These are phyloP conservation scores for Peromyscus maniculatus DNA, from an alignment of 2,113 vertebrate species.

Conservation along the genomic window DNA sequence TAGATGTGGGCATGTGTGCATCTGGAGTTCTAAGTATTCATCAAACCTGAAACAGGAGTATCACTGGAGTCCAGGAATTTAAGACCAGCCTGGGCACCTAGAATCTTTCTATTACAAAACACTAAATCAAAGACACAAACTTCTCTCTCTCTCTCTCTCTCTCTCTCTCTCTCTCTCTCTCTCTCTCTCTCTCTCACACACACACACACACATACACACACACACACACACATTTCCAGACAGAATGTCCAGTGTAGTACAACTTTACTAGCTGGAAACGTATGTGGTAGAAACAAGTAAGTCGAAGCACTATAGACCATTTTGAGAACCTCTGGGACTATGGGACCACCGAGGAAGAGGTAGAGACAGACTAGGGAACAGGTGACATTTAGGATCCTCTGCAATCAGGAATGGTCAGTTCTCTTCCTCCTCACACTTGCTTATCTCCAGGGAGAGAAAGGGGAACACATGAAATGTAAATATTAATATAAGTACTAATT, in stretches of 20 bases:
- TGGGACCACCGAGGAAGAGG: background rate
- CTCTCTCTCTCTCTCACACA: too few relatives aligned
- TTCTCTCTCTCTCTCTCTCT: too few relatives aligned
- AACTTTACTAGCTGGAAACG: background rate
- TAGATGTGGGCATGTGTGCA: too few relatives aligned
- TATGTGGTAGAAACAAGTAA: conserved; percentile 34
- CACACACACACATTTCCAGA: background rate
- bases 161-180: too few relatives aligned
- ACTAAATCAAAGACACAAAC: background rate
- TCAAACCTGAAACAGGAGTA: background rate
- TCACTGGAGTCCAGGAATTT: background rate
- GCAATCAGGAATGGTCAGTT: background rate
- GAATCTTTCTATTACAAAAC: background rate
- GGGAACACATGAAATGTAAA: background rate
- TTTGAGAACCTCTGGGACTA: background rate
- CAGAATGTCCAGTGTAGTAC: background rate
- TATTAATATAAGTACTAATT: background rate
- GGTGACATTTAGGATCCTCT: background rate
- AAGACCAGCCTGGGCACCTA: background rate
- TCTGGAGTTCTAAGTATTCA: background rate
- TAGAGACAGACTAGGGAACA: background rate
- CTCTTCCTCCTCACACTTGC: background rate
- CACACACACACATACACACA: background rate
- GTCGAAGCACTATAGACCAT: background rate
- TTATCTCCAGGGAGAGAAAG: background rate